Percentiles rank a stretch among this genome's conserved stretches.
phyloP scores from a whole-genome alignment of 2,113 vertebrate species.

The Diphyllodes magnificus region DNA sequence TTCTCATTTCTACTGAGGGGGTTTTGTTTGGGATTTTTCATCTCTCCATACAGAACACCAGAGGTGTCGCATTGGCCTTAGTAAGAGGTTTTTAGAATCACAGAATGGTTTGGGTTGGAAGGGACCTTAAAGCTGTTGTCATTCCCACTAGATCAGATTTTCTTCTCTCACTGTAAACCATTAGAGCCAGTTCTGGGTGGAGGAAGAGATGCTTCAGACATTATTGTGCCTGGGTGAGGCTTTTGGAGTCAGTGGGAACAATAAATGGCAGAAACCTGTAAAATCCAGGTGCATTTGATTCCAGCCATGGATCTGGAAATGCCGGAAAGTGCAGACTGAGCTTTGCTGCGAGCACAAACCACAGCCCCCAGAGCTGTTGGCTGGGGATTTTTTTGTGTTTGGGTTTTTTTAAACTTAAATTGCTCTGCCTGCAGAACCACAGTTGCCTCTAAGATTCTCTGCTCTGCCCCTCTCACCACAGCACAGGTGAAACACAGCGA shows the following conservation, averaged over 20 bases:
- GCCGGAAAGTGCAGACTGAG: neutral
- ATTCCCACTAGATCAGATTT: neutral
- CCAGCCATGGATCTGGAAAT: neutral
- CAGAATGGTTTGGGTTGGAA: neutral
- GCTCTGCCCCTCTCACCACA: neutral
- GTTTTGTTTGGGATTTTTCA: neutral
- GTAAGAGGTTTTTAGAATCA: neutral
- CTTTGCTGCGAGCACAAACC: neutral
- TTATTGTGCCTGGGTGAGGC: fast-evolving
- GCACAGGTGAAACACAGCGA: neutral
- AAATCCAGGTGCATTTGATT: neutral
- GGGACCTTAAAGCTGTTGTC: neutral
- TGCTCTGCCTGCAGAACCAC: neutral
- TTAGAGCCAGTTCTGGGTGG: fast-evolving
- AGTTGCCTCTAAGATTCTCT: neutral
- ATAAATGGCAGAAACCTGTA: neutral
- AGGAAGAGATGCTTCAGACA: too few species aligned
- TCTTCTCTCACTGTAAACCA: fast-evolving
- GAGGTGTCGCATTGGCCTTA: fast-evolving
- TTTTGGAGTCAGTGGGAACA: neutral
- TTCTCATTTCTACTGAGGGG: neutral
- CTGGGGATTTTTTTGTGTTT: too few species aligned
- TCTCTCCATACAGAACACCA: fast-evolving
- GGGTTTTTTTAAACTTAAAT: neutral
- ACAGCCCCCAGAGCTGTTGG: fast-evolving